Conservation (phyloP, 2,113 vertebrate species). For the Forbesichthys agassizii region DNA sequence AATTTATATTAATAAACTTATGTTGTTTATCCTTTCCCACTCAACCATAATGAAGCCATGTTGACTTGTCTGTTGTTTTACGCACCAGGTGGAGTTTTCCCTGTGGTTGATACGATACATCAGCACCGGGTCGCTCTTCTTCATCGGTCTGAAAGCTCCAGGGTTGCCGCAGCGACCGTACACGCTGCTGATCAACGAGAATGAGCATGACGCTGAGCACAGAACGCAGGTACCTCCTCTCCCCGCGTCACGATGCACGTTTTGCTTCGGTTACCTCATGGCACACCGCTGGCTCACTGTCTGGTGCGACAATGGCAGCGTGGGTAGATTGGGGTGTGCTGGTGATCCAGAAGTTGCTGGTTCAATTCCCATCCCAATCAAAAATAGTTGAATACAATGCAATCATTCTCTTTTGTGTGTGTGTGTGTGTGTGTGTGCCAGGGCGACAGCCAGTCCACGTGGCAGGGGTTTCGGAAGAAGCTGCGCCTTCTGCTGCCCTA, state of each 20-base stretch:
- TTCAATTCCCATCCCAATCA: no score
- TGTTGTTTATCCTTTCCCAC: no score
- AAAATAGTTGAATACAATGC: no score
- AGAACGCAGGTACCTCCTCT: slow-evolving; percentile 72
- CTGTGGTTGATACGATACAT: slow-evolving; percentile 84
- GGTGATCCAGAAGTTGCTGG: no score
- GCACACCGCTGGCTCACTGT: no score
- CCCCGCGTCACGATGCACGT: no score
- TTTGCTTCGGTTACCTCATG: no score
- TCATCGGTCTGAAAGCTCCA: slow-evolving; percentile 88
- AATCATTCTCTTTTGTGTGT: no score
- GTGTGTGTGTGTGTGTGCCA: not conserved
- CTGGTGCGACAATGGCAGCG: no score
- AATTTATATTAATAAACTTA: no score
- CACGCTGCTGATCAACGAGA: slow-evolving; percentile 86
- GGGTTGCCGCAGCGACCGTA: slow-evolving; percentile 87
- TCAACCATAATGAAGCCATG: not conserved
- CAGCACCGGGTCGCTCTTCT: slow-evolving; percentile 83
- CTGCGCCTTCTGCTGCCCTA: slow-evolving; percentile 85
- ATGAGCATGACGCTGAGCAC: slow-evolving; percentile 86
- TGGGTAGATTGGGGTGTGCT: no score
- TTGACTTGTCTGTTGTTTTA: not conserved
- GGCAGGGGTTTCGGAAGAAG: slow-evolving; percentile 85
- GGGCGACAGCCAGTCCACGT: slow-evolving; percentile 78
- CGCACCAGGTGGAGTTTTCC: slow-evolving; percentile 59